Base-by-base conservation (phyloP, 2,888 invertebrate genomes). In the Hirtodrosophila alboralis region DNA sequence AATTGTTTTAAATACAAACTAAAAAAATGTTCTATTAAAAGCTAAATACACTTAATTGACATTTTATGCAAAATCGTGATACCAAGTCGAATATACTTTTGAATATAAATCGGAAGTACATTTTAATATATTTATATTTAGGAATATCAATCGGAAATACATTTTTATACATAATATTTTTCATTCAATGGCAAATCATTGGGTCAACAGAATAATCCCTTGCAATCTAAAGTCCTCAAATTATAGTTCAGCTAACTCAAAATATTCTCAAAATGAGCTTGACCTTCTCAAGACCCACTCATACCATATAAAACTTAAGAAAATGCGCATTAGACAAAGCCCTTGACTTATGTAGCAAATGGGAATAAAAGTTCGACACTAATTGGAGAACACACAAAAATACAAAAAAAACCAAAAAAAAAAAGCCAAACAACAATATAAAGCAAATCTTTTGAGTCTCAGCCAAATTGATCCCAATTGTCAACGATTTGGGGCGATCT, bases 391-490 rank as follows among this genome's bases (percentile, higher is more conserved):
- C 31, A 43, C 37, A 48, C 34, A 21, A 9, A 40, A 23, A 36
- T 10, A 36, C 10, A 18, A 12, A 26, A n/a, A 23, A 3, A 9
- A n/a, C 7, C 9, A 10, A 36, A 41, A 33, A 33, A 27, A 40
- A 33, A 4, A 30, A 27, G 16, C 23, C 8, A n/a, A 54, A 13
- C 21, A 13, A 13, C 36, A 14, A 13, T 30, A 9, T 28, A 18
- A 26, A 9, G 12, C 10, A 53, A 41, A 60, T 59, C 40, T 56
- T 23, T 40, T 16, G n/a, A 16, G 30, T 58, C 49, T 49, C 14
- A 40, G 33, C 51, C 52, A 75, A 84, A 79, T 53, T 65, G 57
- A 74, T 77, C 47, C 71, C 52, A 70, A 78, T 77, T 84, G 85
- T 84, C 85, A 81, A 74, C 70, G 77, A 62, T 58, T 76, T 68